Evolutionary conservation across 2,888 invertebrate genomes (phyloP).

Genomic region (Luffia ferchaultella): DNA sequence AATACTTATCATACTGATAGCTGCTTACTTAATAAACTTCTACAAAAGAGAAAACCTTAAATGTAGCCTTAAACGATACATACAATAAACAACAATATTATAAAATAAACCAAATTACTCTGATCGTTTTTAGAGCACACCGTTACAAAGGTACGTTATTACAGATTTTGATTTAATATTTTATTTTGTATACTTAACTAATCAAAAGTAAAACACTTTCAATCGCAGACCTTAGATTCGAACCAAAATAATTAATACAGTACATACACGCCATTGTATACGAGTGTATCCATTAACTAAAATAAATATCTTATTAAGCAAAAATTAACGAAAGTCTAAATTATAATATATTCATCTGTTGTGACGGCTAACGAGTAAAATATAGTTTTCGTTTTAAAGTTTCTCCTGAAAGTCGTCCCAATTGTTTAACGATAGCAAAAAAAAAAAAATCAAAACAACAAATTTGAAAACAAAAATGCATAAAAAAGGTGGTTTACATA

Average conservation of each 20-base stretch:
- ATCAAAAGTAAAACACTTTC: neutral
- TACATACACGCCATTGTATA: constrained; percentile 37
- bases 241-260: neutral
- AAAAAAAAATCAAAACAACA: too few species aligned
- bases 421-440: too few species aligned
- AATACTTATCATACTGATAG: neutral
- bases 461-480: neutral
- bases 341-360: constrained; percentile 21
- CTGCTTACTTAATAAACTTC: neutral
- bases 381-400: neutral
- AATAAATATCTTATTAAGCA: constrained; percentile 63
- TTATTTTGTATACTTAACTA: neutral
- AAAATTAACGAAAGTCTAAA: constrained; percentile 53
- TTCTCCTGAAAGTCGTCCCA: too few species aligned
- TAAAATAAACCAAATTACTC: neutral
- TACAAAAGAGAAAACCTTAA: neutral
- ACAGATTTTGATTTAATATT: too few species aligned
- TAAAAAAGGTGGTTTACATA: neutral
- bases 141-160: too few species aligned
- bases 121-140: neutral
- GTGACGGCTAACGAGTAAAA: neutral
- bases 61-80: neutral
- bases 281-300: constrained; percentile 63
- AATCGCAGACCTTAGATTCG: neutral
- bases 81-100: neutral